Base-by-base conservation (phyloP, 2,113 vertebrate genomes). In the Ciconia stormi region DNA sequence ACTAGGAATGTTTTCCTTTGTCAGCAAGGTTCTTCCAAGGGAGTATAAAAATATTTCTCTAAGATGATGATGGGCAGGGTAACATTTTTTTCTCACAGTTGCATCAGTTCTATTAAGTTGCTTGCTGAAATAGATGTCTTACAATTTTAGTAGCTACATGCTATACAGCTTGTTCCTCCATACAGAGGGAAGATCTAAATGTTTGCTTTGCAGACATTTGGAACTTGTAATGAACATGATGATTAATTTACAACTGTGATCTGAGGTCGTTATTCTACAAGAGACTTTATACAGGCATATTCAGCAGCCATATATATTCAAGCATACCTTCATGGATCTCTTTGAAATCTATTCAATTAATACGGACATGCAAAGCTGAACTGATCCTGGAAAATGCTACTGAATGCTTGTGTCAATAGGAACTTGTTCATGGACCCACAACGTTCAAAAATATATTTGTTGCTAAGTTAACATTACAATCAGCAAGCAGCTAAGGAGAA, bases 281-380 rank as follows among this genome's bases (percentile, higher is more conserved):
- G n/a, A 62, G 34, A 44, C 16, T 63, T 52, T 15, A n/a, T 15
- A 76, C 4, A 40, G 26, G 25, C 29, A 84, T 36, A 80, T 62
- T 56, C 59, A 50, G 25, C 72, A 62, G 69, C 29, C 49, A 23
- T 38, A 40, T 19, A 22, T 40, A 67, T 49, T 84, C 42, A 69
- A 34, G 9, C 0, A 0, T 38, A 56, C 19, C 16, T 65, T 47
- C 50, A 32, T 2, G 8, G 38, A n/a, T 46, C 6, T n/a, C 53
- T 67, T 12, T 42, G 47, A 74, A 74, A 56, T 63, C 34, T 76
- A 8, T 27, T 34, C 27, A 34, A 8, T 34, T 56, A 50, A 50
- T 40, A 76, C 2, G 11, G 16, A 58, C 47, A 46, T 17, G 20
- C 34, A 47, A 86, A 82, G 49, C 27, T 69, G 29, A 85, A 23